Conservation (phyloP, 2,113 vertebrate species). For the Cranoglanis bouderius region DNA sequence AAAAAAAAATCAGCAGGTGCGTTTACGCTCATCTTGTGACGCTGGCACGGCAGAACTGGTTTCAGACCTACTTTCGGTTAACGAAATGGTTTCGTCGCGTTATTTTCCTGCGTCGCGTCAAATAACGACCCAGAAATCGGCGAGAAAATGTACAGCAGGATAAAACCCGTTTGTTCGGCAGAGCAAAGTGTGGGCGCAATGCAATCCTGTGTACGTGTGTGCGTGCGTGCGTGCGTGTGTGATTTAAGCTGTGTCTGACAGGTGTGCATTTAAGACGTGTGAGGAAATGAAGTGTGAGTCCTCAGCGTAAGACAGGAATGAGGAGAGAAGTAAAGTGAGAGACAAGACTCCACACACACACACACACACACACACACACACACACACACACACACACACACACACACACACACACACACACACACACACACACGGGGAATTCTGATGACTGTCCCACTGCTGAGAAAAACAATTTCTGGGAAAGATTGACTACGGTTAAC, state of each 20-base stretch:
- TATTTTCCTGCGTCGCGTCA: too few species aligned
- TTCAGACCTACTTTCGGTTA: background rate
- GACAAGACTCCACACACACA: too few species aligned
- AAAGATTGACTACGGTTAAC: background rate
- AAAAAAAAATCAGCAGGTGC: background rate
- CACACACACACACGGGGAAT: background rate
- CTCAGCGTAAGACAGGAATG: background rate
- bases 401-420: background rate
- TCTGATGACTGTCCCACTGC: background rate
- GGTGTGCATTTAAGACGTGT: background rate
- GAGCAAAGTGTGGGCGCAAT: background rate
- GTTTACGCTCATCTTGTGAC: background rate
- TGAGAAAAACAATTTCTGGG: background rate
- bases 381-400: background rate
- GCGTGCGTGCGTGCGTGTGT: background rate
- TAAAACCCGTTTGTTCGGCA: too few species aligned
- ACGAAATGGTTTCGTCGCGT: background rate
- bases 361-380: too few species aligned
- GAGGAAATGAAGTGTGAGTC: background rate
- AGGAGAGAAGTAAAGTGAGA: background rate
- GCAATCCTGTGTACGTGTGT: background rate
- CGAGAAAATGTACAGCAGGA: background rate
- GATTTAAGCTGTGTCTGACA: background rate
- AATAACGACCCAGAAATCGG: background rate
- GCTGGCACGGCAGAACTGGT: background rate